Evolutionary conservation across 2,888 invertebrate genomes (phyloP).

Genomic region (Tuta absoluta): DNA sequence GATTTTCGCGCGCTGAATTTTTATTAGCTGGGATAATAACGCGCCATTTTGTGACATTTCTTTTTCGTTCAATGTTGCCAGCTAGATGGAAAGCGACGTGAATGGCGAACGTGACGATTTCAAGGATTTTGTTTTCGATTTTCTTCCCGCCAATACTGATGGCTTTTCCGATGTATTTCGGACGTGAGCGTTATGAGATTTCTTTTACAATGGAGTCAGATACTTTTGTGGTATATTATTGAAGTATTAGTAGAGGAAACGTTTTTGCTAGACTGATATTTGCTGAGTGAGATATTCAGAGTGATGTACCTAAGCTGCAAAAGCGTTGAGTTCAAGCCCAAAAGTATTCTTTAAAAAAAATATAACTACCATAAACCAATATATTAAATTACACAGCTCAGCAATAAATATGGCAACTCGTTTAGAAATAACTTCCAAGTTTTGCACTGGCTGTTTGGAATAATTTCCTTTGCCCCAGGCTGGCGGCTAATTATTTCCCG

Average conservation of each 20-base stretch:
- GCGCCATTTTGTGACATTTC: slow-evolving; percentile 76
- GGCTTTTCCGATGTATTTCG: slow-evolving; percentile 29
- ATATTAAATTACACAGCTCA: neutral
- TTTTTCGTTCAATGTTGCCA: slow-evolving; percentile 62
- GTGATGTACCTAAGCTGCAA: too few species aligned
- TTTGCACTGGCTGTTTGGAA: slow-evolving; percentile 49
- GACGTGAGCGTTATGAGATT: slow-evolving; percentile 15
- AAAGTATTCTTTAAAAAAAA: neutral
- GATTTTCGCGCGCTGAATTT: slow-evolving; percentile 81
- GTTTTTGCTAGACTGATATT: too few species aligned
- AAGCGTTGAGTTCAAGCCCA: too few species aligned
- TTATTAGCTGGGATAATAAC: slow-evolving; percentile 79
- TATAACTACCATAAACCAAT: neutral
- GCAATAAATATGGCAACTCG: slow-evolving; percentile 43
- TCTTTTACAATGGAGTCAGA: neutral
- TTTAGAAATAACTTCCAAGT: slow-evolving; percentile 39
- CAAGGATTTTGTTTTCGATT: slow-evolving; percentile 46
- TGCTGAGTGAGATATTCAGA: too few species aligned
- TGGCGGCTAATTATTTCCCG: slow-evolving; percentile 75
- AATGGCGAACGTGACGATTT: slow-evolving; percentile 59
- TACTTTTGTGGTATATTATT: neutral
- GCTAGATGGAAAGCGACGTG: slow-evolving; percentile 58
- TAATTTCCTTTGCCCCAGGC: slow-evolving; percentile 60
- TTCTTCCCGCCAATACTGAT: slow-evolving; percentile 38
- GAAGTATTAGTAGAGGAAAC: too few species aligned